These are phyloP conservation scores for Girardinus metallicus DNA, from an alignment of 2,797 vertebrate genomes.

Conservation along the genomic window DNA sequence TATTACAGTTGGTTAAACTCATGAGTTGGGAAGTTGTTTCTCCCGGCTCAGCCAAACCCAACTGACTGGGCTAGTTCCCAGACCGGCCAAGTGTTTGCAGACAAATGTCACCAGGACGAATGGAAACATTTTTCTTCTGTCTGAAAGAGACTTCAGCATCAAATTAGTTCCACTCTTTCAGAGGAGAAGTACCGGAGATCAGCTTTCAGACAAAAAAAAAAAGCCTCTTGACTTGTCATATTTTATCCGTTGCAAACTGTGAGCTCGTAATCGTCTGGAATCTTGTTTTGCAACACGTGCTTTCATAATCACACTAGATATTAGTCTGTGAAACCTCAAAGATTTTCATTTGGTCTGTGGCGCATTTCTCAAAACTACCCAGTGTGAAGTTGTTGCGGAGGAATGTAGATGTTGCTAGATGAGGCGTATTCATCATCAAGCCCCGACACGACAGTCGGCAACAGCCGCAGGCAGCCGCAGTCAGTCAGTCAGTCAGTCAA, in stretches of 20 bases:
- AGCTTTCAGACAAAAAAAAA: background rate
- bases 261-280: conserved; percentile 19
- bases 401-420: conserved; percentile 61
- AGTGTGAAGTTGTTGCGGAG: conserved; percentile 54
- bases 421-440: conserved; percentile 66
- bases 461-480: conserved; percentile 36
- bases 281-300: conserved; percentile 46
- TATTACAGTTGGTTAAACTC: conserved; percentile 40
- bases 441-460: conserved; percentile 53
- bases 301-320: conserved; percentile 45
- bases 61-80: conserved; percentile 68
- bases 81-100: conserved; percentile 64
- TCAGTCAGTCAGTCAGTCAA: conserved; percentile 37
- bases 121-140: conserved; percentile 64
- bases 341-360: conserved; percentile 57
- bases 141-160: conserved; percentile 3
- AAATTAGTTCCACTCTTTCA: background rate
- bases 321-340: conserved; percentile 61
- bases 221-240: background rate
- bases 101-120: conserved; percentile 69
- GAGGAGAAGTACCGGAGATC: background rate
- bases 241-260: conserved; percentile 10
- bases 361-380: conserved; percentile 41
- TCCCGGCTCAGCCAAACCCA: background rate
- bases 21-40: background rate